Evolutionary conservation across 2,113 vertebrate species (phyloP).

Genomic region (Gambusia affinis): DNA sequence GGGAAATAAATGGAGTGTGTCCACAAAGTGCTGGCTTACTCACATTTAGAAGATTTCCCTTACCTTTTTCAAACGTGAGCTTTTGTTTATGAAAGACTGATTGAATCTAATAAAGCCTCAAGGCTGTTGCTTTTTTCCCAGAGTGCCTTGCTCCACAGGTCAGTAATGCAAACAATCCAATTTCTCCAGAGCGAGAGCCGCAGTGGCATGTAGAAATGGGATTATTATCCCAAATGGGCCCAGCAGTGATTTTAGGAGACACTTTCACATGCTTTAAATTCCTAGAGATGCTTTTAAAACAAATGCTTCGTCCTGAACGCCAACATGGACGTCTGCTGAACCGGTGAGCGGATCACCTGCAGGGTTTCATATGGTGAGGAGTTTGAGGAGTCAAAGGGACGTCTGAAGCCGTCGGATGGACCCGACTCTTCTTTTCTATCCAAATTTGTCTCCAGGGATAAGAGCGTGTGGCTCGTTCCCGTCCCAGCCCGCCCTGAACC

Average conservation of each 20-base stretch:
- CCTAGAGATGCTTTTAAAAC: conserved; percentile 58
- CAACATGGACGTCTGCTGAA: neutral
- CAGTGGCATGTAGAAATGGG: conserved; percentile 64
- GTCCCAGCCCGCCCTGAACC: neutral
- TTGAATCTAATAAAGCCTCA: conserved; percentile 71
- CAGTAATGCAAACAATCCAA: conserved; percentile 77
- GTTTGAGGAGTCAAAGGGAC: conserved; percentile 46
- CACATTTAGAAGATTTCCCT: conserved; percentile 58
- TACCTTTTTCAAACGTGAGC: conserved; percentile 56
- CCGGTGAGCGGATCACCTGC: neutral
- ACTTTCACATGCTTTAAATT: conserved; percentile 39
- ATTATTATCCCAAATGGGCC: conserved; percentile 71
- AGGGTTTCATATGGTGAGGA: neutral
- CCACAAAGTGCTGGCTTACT: conserved; percentile 64
- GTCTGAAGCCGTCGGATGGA: conserved; percentile 44
- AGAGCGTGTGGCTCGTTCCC: conserved; percentile 35
- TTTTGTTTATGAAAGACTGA: conserved; percentile 76
- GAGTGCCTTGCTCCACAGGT: conserved; percentile 69
- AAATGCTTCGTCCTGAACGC: conserved; percentile 50
- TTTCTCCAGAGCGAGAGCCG: conserved; percentile 59
- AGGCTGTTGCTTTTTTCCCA: conserved; percentile 62
- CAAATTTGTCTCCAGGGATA: conserved; percentile 56
- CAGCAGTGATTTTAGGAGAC: conserved; percentile 57
- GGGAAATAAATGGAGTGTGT: conserved; percentile 78
- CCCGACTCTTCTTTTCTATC: conserved; percentile 40